These are phyloP conservation scores for Polypedilum vanderplanki DNA, from an alignment of 1,140 invertebrate species.

Conservation along the genomic window DNA sequence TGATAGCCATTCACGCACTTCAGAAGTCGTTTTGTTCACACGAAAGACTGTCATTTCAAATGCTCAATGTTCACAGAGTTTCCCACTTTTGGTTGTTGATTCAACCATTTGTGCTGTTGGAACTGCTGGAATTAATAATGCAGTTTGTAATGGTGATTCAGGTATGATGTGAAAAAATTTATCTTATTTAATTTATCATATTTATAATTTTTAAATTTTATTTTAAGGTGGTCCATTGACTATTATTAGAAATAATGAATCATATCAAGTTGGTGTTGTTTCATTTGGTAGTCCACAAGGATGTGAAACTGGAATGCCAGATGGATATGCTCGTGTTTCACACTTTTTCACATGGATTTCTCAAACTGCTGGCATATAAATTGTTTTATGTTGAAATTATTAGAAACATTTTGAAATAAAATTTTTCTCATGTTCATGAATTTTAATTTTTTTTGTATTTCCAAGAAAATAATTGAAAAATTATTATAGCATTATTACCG, in stretches of 20 bases:
- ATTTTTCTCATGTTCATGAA: too few species aligned
- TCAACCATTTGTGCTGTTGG: not conserved
- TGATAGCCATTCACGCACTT: not conserved
- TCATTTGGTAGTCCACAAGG: constrained; percentile 45
- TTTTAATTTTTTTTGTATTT: too few species aligned
- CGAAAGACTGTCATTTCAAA: not conserved
- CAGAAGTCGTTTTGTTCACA: not conserved
- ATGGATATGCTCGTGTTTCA: constrained; percentile 44
- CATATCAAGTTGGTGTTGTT: constrained; percentile 41
- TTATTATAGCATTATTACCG: too few species aligned
- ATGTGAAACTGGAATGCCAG: constrained; percentile 44
- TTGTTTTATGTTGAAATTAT: too few species aligned
- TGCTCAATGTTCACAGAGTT: not conserved
- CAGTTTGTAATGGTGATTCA: constrained; percentile 44
- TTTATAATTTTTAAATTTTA: too few species aligned
- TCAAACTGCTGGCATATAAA: not conserved
- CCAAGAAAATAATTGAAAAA: too few species aligned
- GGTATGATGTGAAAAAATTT: too few species aligned
- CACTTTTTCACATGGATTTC: constrained; percentile 46
- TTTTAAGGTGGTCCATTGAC: constrained; percentile 43
- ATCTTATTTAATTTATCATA: too few species aligned
- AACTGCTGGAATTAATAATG: not conserved
- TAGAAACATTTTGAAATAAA: too few species aligned
- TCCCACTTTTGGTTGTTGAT: not conserved
- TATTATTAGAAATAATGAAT: constrained; percentile 30